Evolutionary conservation across 2,888 invertebrate species (phyloP).

Genomic region (Fragum fragum): DNA sequence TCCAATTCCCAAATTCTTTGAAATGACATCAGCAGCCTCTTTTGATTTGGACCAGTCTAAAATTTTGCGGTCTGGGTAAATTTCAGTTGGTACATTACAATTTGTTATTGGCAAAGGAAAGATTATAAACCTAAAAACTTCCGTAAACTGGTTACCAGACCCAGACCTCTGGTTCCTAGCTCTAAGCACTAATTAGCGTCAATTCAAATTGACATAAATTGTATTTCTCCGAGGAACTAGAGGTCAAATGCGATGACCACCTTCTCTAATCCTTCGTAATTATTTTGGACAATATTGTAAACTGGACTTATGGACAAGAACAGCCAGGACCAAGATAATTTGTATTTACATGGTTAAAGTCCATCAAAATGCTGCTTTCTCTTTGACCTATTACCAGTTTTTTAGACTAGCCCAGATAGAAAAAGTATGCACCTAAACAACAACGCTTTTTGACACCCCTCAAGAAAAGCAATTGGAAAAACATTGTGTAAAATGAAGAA

Average conservation of each 20-base stretch:
- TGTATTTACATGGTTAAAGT: too few relatives aligned
- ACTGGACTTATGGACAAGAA: slow-evolving; percentile 4
- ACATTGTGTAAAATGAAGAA: too few relatives aligned
- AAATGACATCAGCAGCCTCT: too few relatives aligned
- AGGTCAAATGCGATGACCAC: slow-evolving; percentile 1
- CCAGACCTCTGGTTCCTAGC: slow-evolving; percentile 14
- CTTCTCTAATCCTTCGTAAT: slow-evolving; percentile 5
- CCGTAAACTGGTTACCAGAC: background rate
- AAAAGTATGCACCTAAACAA: too few relatives aligned
- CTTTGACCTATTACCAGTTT: background rate
- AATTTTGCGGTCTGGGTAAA: too few relatives aligned
- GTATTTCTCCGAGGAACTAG: slow-evolving; percentile 17
- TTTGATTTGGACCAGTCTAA: too few relatives aligned
- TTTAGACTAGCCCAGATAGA: too few relatives aligned
- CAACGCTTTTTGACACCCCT: too few relatives aligned
- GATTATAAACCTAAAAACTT: background rate
- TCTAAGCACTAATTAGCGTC: slow-evolving; percentile 24
- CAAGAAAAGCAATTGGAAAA: too few relatives aligned
- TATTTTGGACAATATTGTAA: slow-evolving; percentile 18
- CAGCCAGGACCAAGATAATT: background rate
- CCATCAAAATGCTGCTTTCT: background rate
- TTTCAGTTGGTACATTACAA: too few relatives aligned
- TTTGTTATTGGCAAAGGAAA: too few relatives aligned
- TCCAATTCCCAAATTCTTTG: too few relatives aligned
- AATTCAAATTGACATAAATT: slow-evolving; percentile 31